Evolutionary conservation across 2,113 vertebrate species (phyloP).

Genomic region (Rhabdornis inornatus): DNA sequence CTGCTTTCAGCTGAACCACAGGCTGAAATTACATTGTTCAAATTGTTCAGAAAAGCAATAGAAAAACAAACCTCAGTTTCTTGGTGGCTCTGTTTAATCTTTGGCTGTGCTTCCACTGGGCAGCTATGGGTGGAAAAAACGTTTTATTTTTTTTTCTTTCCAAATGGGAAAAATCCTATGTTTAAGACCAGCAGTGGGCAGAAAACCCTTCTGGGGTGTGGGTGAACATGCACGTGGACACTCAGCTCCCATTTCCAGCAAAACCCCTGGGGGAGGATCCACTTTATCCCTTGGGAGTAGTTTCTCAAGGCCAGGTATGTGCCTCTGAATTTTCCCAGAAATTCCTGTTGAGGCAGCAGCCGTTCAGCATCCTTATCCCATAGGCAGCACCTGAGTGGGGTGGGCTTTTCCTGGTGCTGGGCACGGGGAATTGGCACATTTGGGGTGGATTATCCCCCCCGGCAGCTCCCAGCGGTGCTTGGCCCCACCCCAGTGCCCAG

Average conservation of each 20-base stretch:
- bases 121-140: neutral
- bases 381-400: rapidly evolving
- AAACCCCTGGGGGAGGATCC: rapidly evolving
- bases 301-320: neutral
- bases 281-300: neutral
- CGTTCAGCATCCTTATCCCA: neutral
- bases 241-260: neutral
- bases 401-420: neutral
- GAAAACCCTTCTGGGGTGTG: neutral
- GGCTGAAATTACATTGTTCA: neutral
- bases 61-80: constrained; percentile 43
- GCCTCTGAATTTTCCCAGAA: neutral
- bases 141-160: too few species aligned
- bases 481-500: rapidly evolving
- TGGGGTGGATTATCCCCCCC: neutral
- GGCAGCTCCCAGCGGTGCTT: rapidly evolving
- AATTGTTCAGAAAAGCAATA: neutral
- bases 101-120: neutral
- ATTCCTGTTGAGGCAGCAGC: rapidly evolving
- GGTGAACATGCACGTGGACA: rapidly evolving
- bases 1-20: neutral
- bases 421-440: neutral
- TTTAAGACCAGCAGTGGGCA: neutral
- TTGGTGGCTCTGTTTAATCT: neutral
- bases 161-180: neutral